Base-by-base conservation (phyloP, 2,888 invertebrate genomes). In the Adineta ricciae region DNA sequence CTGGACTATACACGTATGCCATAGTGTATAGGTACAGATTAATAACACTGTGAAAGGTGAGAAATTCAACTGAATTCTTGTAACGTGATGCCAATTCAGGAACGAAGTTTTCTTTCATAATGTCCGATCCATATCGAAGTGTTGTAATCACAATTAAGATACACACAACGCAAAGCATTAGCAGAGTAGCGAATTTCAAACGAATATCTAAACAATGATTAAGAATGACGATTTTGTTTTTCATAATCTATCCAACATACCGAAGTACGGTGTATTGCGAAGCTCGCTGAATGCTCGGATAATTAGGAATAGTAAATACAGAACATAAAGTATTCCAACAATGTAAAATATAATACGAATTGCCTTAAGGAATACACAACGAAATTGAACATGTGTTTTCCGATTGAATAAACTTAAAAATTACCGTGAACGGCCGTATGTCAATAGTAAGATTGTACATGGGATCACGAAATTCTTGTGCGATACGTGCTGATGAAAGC, bases 261-360 rank as follows among this genome's bases (percentile, higher is more conserved):
- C 97, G 91, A 98, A 97, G 92, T 95, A 97, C 87, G 97, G 97
- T 97, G 98, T 97, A 64, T 95, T 94, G 88, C 96, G 93, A 84
- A 98, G 92, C 91, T 98, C 97, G 87, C 94, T 95, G 90, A 96
- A 97, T 38, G 97, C 96, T 89, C 94, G 93, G 86, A 97, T 91
- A 88, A 97, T 93, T 87, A 97, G 92, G 88, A 95, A 93, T 41
- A 94, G 90, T 88, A 97, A 92, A 91, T 96, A 97, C 78, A 95
- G 91, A 87, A 96, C 92, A 90, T 97, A 97, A 88, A 96, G 90
- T 84, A 93, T 93, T 86, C 95, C 93, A 88, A 94, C 94, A 84
- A 94, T 93, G 90, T 95, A 95, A 92, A 97, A 96, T 91, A 95
- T 94, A 87, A 95, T 93, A 91, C 96, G 96, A 89, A 96, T 94